Percentiles rank a stretch among this genome's conserved stretches.
Evolutionary conservation across 1,140 invertebrate genomes (phyloP).

Genomic region (Macrobrachium nipponense): DNA sequence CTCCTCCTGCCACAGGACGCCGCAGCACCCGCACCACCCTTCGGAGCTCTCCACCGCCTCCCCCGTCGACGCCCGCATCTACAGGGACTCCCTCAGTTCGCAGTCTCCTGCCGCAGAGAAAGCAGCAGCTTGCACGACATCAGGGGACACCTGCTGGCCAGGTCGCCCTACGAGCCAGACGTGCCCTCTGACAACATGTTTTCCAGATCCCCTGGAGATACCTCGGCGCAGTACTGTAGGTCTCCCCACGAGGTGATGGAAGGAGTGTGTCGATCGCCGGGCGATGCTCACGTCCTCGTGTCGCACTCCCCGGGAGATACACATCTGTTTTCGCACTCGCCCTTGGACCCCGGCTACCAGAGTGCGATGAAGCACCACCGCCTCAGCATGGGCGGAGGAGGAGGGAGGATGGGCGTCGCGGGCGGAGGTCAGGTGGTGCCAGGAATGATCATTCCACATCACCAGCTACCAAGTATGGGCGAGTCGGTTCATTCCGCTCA

Average conservation of each 20-base stretch:
- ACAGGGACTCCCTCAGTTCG: slow-evolving; percentile 16
- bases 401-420: slow-evolving; percentile 2
- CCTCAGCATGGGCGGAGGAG: neutral
- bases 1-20: neutral
- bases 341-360: slow-evolving; percentile 24
- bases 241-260: slow-evolving; percentile 43
- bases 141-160: slow-evolving; percentile 40
- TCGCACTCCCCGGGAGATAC: slow-evolving; percentile 18
- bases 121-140: slow-evolving; percentile 35
- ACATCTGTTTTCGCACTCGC: slow-evolving; percentile 15
- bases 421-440: slow-evolving; percentile 37
- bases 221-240: slow-evolving; percentile 54
- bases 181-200: slow-evolving; percentile 54
- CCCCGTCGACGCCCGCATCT: slow-evolving; percentile 23
- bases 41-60: slow-evolving; percentile 9
- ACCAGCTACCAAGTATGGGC: neutral
- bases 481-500: neutral
- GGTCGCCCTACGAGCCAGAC: slow-evolving; percentile 55
- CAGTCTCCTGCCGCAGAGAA: slow-evolving; percentile 38
- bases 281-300: slow-evolving; percentile 18
- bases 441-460: slow-evolving; percentile 10
- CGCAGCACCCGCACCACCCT: too few relatives aligned
- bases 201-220: slow-evolving; percentile 59
- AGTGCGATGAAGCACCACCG: neutral
- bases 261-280: slow-evolving; percentile 34